Percentiles rank a stretch among this genome's conserved stretches.
Conservation (phyloP, 2,888 invertebrate species). For the Unio pictorum region DNA sequence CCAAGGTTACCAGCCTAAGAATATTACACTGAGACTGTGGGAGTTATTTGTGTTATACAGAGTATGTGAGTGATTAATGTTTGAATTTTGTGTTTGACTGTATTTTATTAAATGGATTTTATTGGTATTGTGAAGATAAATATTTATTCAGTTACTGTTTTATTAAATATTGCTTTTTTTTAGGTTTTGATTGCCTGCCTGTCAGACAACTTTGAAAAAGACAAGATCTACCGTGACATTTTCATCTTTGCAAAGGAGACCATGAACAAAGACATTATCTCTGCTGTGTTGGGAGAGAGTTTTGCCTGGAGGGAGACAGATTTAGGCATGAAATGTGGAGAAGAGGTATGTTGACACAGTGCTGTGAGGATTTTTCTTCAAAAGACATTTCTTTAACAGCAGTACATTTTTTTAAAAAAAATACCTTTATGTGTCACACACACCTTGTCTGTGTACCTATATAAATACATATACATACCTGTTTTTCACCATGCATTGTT, state of each 20-base stretch:
- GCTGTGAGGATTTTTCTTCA: too few relatives aligned
- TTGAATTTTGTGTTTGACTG: too few relatives aligned
- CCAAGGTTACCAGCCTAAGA: neutral
- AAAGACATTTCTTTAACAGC: too few relatives aligned
- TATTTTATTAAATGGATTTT: too few relatives aligned
- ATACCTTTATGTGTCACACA: too few relatives aligned
- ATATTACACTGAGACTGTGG: too few relatives aligned
- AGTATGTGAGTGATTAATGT: too few relatives aligned
- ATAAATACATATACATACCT: too few relatives aligned
- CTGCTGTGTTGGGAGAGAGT: constrained; percentile 54
- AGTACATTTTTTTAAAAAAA: too few relatives aligned
- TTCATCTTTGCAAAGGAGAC: constrained; percentile 59
- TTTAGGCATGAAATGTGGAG: constrained; percentile 60
- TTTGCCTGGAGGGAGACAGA: constrained; percentile 60
- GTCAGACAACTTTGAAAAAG: constrained; percentile 65
- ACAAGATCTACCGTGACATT: constrained; percentile 53
- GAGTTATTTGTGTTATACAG: neutral
- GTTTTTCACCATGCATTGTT: too few relatives aligned
- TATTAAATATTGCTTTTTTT: neutral
- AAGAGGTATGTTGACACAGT: constrained; percentile 36
- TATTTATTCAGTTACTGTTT: neutral
- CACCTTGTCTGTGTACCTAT: too few relatives aligned
- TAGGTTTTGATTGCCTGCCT: constrained; percentile 59
- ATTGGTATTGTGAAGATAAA: too few relatives aligned
- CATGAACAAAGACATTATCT: constrained; percentile 55